Base-by-base conservation (phyloP, 2,113 vertebrate genomes). In the Lontra canadensis region DNA sequence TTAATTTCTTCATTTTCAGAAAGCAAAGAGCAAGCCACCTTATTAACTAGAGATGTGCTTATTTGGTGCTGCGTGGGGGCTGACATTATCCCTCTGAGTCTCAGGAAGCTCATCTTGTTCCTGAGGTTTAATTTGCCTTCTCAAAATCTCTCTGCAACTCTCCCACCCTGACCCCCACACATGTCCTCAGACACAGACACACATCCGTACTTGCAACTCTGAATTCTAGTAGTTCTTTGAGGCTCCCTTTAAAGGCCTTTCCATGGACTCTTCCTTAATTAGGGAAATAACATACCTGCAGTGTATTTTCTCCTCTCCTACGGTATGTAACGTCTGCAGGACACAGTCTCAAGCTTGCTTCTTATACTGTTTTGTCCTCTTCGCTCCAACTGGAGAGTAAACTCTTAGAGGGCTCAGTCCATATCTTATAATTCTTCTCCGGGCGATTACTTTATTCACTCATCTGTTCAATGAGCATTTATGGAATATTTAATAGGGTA, bases 1-100 rank as follows among this genome's bases (percentile, higher is more conserved):
- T 97, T 95, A 97, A 98, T 98, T 97, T 96, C 42, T 95, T 63
- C 84, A 97, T 93, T 97, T 98, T 93, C 67, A 94, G 92, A 97
- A 98, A 95, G 88, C 78, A 92, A 87, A 97, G 96, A 96, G 15
- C 18, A 86, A 87, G 82, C 49, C 39, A 96, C 89, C 47, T 94
- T 98, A 95, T 96, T 97, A 98, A 95, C 79, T 97, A 42, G 67
- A 93, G 97, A 96, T 88, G 73, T 91, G 89, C 86, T 96, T 97
- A 94, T 96, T 83, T 90, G 59, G 47, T 96, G 25, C 44, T 55
- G 9, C 7, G 23, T 87, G 71, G 57, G 71, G 65, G 31, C 67
- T 95, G 82, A 86, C 7, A 92, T 96, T 88, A 94, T 95, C 65
- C 25, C 49, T 44, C n/a, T 96, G 61, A 96, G 84, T 89, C 44